Evolutionary conservation across 2,888 invertebrate genomes (phyloP), one percentile per base, ranked within the genome.

Genomic region (Eugnorisma glareosa): DNA sequence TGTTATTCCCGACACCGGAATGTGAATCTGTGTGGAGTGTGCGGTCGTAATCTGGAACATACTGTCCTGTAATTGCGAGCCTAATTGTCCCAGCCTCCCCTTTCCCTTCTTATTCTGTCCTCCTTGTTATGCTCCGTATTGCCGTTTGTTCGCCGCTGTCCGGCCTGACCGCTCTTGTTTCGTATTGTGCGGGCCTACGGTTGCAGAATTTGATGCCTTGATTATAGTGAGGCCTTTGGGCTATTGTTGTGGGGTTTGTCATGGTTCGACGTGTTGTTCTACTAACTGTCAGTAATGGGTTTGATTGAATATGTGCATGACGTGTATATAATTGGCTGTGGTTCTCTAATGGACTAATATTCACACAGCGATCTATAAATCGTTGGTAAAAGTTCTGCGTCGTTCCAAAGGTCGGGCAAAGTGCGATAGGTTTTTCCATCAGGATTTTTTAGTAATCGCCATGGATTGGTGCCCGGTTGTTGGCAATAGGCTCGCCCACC

Each of bases 11-110:
- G 89, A 90, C 92, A 91, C 91, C 89, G 91, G 94, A 93, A 93
- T 94, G 95, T 91, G 94, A 94, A 93, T 94, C 93, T 93, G 91
- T 91, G 94, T 92, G 92, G 92, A 91, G 91, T 89, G 92, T 91
- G 93, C 90, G 94, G 93, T 90, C 91, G 96, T 96, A 96, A 96
- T 96, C 95, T 95, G 93, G 93, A 92, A 96, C 96, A 96, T 93
- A 96, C 96, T 96, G 96, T 95, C 96, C 96, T 93, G 95, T 96
- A 96, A 97, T 96, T 96, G 96, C 95, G 94, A 94, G 93, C 93
- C 95, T 96, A 96, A 97, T 97, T 96, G 95, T 92, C 93, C 92
- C 91, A 89, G 89, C 85, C 70, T 77, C 83, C 84, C 84, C 76
- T 77, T 75, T 85, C 92, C 92, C 92, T 91, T 94, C 92, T 93